These are phyloP conservation scores for Aphelocoma californica DNA, from an alignment of 2,797 vertebrate genomes.

Conservation along the genomic window DNA sequence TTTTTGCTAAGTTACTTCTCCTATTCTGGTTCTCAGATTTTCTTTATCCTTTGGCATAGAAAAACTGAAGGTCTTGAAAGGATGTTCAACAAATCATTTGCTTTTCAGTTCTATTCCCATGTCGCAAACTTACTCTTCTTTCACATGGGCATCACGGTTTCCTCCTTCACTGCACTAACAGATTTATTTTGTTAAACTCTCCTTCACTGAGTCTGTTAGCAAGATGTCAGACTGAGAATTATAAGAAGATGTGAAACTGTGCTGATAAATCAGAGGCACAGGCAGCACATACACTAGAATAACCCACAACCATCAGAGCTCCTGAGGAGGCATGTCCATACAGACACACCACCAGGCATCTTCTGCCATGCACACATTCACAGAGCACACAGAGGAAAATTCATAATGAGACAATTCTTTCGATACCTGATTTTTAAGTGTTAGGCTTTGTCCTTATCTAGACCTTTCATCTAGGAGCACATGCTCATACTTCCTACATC, in stretches of 20 bases:
- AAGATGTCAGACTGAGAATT: neutral
- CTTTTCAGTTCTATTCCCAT: neutral
- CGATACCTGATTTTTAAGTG: neutral
- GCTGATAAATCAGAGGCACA: neutral
- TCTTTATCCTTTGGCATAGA: neutral
- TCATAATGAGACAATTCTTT: neutral
- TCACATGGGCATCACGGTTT: neutral
- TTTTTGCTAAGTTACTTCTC: neutral
- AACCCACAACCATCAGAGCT: neutral
- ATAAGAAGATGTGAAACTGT: rapidly evolving
- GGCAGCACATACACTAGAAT: neutral
- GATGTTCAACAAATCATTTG: neutral
- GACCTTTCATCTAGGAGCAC: neutral
- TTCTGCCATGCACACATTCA: neutral
- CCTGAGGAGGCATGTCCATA: neutral
- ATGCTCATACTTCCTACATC: neutral
- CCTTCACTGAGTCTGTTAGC: neutral
- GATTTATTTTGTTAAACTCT: neutral
- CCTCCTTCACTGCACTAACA: neutral
- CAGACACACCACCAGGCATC: neutral
- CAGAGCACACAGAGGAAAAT: neutral
- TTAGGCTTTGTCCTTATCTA: neutral
- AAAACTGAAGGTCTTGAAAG: neutral
- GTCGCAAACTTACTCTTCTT: neutral
- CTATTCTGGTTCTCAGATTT: neutral